Evolutionary conservation across 2,113 vertebrate species (phyloP), one percentile per base, ranked within the genome.

Genomic region (Dasyprocta punctata): DNA sequence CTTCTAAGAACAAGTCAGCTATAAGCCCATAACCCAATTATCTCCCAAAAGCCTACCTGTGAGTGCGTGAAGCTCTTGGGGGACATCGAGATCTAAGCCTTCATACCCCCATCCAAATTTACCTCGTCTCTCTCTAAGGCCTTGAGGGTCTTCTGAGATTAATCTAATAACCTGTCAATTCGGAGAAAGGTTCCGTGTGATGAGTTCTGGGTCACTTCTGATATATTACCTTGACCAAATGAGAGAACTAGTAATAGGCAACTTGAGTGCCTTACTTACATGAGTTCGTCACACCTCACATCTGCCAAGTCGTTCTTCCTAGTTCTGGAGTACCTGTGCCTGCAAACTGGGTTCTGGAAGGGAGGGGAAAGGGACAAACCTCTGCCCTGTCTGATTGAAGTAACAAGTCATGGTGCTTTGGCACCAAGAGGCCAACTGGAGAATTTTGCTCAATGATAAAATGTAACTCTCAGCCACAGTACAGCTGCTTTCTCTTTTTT

Each of bases 401-500:
- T 49, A 20, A 61, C 44, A 52, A 33, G 58, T 52, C 30, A 10
- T 3, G 4, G 60, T 28, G 47, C 33, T 69, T 81, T 85, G 75
- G 69, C 69, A 61, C 41, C 41, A n/a, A n/a, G 86, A 38, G 33
- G 30, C 8, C 36, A n/a, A 19, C 41, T 0, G 17, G 75, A 84
- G 75, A 49, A 2, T 75, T 85, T 26, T 63, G 63, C 49, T 28
- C 4, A n/a, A 4, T 56, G 44, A 61, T 38, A 3, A 85, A 63
- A 61, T 75, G 1, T n/a, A 28, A 30, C 54, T 3, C 0, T 82
- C 77, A 75, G 63, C 16, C 38, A 17, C 3, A 49, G 65, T 58
- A 33, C 20, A 33, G 96, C 28, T 78, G 86, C 89, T 85, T 73
- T 71, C 78, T 90, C n/a, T n/a, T n/a, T n/a, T n/a, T n/a, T n/a